Evolutionary conservation across 2,797 vertebrate genomes (phyloP).

Genomic region (Melanotaenia trifasciata): DNA sequence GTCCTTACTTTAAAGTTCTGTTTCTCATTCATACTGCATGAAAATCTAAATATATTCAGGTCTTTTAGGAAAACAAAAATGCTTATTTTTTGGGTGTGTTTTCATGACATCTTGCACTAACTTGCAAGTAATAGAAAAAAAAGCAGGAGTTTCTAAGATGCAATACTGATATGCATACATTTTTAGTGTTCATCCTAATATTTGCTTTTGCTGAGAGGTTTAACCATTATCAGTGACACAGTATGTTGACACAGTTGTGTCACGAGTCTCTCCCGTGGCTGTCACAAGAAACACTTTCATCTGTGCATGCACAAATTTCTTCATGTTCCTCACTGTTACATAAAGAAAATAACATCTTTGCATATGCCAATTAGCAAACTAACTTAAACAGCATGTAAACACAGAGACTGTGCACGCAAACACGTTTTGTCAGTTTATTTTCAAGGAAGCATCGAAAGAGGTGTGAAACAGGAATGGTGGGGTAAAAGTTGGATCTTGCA

Average conservation of each 20-base stretch:
- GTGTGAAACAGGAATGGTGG: conserved; percentile 15
- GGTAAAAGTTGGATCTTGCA: conserved; percentile 36
- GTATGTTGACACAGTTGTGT: conserved; percentile 2
- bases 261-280: neutral
- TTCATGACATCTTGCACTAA: conserved; percentile 16
- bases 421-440: conserved; percentile 11
- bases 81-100: neutral
- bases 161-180: conserved; percentile 25
- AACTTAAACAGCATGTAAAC: conserved; percentile 31
- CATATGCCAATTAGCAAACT: conserved; percentile 9
- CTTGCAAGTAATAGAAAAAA: conserved; percentile 2
- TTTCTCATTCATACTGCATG: neutral
- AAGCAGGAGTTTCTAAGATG: conserved; percentile 16
- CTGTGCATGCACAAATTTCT: conserved; percentile 13
- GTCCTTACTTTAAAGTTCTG: neutral
- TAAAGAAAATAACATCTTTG: conserved; percentile 1
- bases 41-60: neutral
- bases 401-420: conserved; percentile 5
- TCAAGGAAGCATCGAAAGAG: conserved; percentile 23
- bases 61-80: neutral
- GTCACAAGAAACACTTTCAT: conserved; percentile 1
- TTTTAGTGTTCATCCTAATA: conserved; percentile 21
- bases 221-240: conserved; percentile 14
- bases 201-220: conserved; percentile 27
- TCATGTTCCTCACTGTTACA: neutral